Percentiles rank a stretch among this genome's conserved stretches.
Conservation (phyloP, 1,140 invertebrate species). For the Charaxes varanes region DNA sequence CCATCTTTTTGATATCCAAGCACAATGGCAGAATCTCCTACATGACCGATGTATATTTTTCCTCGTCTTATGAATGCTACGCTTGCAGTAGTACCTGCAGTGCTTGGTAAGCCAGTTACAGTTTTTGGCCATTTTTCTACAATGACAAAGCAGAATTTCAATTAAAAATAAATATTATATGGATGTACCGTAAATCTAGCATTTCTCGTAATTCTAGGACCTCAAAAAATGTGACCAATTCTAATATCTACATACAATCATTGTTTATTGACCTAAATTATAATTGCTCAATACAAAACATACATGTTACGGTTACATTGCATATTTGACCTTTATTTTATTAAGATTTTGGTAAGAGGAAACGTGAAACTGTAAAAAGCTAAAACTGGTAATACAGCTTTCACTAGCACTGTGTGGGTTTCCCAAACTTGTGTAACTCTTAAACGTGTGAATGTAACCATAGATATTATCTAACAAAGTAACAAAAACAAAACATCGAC, state of each 20-base stretch:
- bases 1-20: slow-evolving; percentile 86
- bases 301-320: neutral
- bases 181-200: no score
- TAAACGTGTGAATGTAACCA: slow-evolving; percentile 13
- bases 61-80: slow-evolving; percentile 94
- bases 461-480: slow-evolving; percentile 24
- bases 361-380: slow-evolving; percentile 38
- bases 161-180: neutral
- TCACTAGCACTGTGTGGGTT: slow-evolving; percentile 51
- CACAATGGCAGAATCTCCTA: slow-evolving; percentile 96
- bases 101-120: slow-evolving; percentile 93
- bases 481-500: slow-evolving; percentile 30
- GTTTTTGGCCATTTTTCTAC: slow-evolving; percentile 96
- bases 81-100: slow-evolving; percentile 96
- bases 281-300: no score
- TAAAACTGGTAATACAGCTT: slow-evolving; percentile 63
- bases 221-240: no score
- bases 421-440: slow-evolving; percentile 40
- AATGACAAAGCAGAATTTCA: slow-evolving; percentile 27
- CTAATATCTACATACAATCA: no score
- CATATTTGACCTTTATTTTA: slow-evolving; percentile 18
- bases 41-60: slow-evolving; percentile 98
- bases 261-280: neutral
- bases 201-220: no score
- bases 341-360: slow-evolving; percentile 44